Conservation (phyloP, 2,888 invertebrate genomes). For the Thereva nobilitata region DNA sequence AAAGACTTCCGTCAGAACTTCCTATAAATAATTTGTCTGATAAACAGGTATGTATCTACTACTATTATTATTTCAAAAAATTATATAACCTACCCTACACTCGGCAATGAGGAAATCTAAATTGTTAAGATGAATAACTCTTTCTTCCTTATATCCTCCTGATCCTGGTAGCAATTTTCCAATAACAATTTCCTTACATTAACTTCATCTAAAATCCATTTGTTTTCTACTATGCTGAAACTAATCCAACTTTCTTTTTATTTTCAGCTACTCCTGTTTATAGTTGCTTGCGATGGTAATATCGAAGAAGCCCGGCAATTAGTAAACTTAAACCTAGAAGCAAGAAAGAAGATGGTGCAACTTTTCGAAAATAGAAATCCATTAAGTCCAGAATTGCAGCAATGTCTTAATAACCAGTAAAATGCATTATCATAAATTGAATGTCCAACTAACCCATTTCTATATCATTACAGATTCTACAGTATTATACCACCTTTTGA, state of each 20-base stretch:
- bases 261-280: constrained; percentile 41
- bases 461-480: constrained; percentile 61
- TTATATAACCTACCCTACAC: neutral
- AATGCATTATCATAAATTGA: constrained; percentile 34
- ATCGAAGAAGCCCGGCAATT: constrained; percentile 40
- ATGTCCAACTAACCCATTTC: constrained; percentile 5
- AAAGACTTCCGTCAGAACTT: constrained; percentile 28
- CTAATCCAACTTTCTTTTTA: neutral
- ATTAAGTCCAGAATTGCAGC: constrained; percentile 53
- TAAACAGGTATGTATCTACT: constrained; percentile 40
- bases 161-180: neutral
- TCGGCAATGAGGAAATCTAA: too few species aligned
- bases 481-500: constrained; percentile 62
- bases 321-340: constrained; percentile 64
- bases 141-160: neutral
- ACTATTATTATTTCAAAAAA: neutral
- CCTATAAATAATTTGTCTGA: constrained; percentile 39
- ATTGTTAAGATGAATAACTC: neutral
- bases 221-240: neutral
- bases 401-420: constrained; percentile 60
- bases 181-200: neutral
- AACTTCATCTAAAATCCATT: neutral
- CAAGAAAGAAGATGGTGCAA: constrained; percentile 65
- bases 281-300: constrained; percentile 40
- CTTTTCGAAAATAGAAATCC: constrained; percentile 65